Conservation (phyloP, 1,140 invertebrate species). For the Heterodera carotae region DNA sequence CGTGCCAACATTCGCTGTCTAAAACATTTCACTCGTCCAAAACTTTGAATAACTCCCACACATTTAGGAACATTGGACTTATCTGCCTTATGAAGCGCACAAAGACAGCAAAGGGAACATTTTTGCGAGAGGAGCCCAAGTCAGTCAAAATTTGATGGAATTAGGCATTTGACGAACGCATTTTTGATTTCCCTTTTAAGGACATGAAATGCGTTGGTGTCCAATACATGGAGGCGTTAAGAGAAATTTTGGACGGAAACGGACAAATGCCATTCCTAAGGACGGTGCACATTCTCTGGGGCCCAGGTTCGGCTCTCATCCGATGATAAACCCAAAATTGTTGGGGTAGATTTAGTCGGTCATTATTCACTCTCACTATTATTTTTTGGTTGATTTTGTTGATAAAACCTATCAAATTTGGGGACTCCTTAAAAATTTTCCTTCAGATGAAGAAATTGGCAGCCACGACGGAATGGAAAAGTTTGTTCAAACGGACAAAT, state of each 20-base stretch:
- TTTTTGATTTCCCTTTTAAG: background rate
- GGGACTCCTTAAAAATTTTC: too few relatives aligned
- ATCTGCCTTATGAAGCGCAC: slow-evolving; percentile 75
- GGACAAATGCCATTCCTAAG: slow-evolving; percentile 68
- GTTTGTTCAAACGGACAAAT: slow-evolving; percentile 78
- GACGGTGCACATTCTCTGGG: slow-evolving; percentile 78
- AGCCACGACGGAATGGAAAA: slow-evolving; percentile 80
- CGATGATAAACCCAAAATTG: too few relatives aligned
- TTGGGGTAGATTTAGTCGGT: too few relatives aligned
- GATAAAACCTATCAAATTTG: too few relatives aligned
- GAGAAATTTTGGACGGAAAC: slow-evolving; percentile 70
- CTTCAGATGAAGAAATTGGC: slow-evolving; percentile 85
- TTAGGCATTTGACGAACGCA: background rate
- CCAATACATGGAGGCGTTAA: slow-evolving; percentile 76
- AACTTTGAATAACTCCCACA: background rate
- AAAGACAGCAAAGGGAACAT: slow-evolving; percentile 80
- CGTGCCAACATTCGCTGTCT: slow-evolving; percentile 71
- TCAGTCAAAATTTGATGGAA: background rate
- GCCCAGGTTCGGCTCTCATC: slow-evolving; percentile 68
- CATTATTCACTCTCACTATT: background rate
- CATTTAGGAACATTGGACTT: background rate
- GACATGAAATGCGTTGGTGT: slow-evolving; percentile 61
- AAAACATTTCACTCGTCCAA: too few relatives aligned
- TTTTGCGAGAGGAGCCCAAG: slow-evolving; percentile 77
- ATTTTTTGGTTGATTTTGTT: too few relatives aligned